Evolutionary conservation across 2,797 vertebrate genomes (phyloP).

Genomic region (Thripadectes ignobilis): DNA sequence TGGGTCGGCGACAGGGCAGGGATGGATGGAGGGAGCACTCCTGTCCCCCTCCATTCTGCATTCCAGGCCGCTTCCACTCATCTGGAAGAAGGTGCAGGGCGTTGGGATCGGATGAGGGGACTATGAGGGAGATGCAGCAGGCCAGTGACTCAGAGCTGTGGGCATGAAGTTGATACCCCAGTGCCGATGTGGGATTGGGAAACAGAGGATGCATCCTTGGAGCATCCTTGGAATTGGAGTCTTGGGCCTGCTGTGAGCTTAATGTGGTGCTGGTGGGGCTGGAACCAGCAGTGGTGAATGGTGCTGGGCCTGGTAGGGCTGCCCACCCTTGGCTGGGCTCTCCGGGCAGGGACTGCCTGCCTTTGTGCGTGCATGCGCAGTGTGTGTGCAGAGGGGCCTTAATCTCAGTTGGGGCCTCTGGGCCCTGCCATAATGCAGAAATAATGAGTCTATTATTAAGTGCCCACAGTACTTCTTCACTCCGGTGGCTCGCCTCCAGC

Average conservation of each 20-base stretch:
- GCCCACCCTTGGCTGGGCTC: neutral
- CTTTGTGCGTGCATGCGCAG: neutral
- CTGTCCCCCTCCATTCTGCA: rapidly evolving
- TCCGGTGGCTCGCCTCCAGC: slow-evolving; percentile 55
- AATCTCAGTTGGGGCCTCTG: slow-evolving; percentile 59
- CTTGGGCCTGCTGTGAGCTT: neutral
- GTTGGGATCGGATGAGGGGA: neutral
- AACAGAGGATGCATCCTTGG: neutral
- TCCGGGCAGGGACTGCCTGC: neutral
- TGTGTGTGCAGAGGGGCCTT: slow-evolving; percentile 35
- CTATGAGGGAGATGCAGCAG: neutral
- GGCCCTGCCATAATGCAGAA: slow-evolving; percentile 68
- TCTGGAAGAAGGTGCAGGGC: neutral
- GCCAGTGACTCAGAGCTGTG: neutral
- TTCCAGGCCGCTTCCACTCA: neutral
- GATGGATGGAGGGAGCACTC: neutral
- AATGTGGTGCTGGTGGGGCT: neutral
- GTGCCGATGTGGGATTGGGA: neutral
- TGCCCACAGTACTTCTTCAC: slow-evolving; percentile 69
- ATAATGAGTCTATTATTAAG: slow-evolving; percentile 72
- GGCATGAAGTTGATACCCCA: neutral
- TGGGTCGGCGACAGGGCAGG: neutral
- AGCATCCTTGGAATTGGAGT: neutral
- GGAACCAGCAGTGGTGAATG: neutral
- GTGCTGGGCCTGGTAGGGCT: neutral